Percentiles rank a stretch among this genome's conserved stretches.
Evolutionary conservation across 2,113 vertebrate species (phyloP).

Genomic region (Aegotheles bennettii): DNA sequence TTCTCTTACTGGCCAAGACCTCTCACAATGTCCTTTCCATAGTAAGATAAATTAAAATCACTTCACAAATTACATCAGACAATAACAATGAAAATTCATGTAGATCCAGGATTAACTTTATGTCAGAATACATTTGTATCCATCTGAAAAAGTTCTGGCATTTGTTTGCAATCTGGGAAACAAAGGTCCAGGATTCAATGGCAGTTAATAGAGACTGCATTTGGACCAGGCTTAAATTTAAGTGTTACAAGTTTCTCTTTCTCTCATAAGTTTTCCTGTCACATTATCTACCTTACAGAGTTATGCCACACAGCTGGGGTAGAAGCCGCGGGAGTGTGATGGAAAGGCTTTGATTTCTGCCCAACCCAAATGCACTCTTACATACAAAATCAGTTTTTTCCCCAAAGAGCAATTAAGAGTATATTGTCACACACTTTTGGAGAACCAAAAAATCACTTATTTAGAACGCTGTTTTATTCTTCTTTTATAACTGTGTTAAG

Average conservation of each 20-base stretch:
- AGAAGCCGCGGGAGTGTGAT: neutral
- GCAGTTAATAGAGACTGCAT: neutral
- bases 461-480: neutral
- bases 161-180: neutral
- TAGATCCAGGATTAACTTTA: neutral
- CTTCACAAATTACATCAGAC: neutral
- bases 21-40: neutral
- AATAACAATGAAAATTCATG: neutral
- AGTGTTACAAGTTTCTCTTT: neutral
- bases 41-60: neutral
- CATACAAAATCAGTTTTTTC: neutral
- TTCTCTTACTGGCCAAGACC: neutral
- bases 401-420: neutral
- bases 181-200: neutral
- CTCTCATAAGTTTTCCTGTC: neutral
- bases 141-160: neutral
- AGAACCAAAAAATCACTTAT: neutral
- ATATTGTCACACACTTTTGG: neutral
- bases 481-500: neutral
- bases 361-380: neutral
- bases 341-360: neutral
- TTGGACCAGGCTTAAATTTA: neutral
- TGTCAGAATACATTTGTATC: neutral
- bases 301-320: neutral
- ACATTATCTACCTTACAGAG: accelerated